A percentile compares a stretch with the other conserved stretches of the same genome.
These are phyloP conservation scores for Tetranychus truncatus DNA, from an alignment of 2,888 invertebrate species.

Conservation along the genomic window DNA sequence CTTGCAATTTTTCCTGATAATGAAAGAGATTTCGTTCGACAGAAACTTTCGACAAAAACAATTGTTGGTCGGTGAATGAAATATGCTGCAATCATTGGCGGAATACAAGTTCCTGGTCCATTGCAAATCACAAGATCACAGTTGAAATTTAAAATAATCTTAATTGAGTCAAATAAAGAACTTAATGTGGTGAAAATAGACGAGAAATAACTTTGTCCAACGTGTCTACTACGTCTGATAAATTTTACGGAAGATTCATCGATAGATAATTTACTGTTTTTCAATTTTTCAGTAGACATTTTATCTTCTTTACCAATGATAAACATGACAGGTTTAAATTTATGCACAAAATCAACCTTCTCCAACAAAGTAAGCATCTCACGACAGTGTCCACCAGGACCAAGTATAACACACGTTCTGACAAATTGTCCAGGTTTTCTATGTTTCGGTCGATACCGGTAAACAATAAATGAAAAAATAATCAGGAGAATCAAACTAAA, in stretches of 20 bases:
- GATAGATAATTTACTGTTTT: slow-evolving; percentile 28
- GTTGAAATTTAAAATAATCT: slow-evolving; percentile 46
- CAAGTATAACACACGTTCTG: slow-evolving; percentile 46
- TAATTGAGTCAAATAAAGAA: slow-evolving; percentile 49
- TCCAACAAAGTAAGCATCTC: slow-evolving; percentile 64
- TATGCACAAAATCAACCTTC: slow-evolving; percentile 30
- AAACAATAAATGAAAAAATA: not conserved
- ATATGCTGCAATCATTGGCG: slow-evolving; percentile 54
- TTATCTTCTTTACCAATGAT: slow-evolving; percentile 56
- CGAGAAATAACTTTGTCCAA: slow-evolving; percentile 63
- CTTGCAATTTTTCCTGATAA: slow-evolving; percentile 69
- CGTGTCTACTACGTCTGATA: slow-evolving; percentile 47
- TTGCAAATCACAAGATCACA: slow-evolving; percentile 73
- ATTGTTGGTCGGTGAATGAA: slow-evolving; percentile 38
- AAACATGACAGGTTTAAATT: slow-evolving; percentile 55
- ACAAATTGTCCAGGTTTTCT: not conserved
- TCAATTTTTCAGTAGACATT: slow-evolving; percentile 52
- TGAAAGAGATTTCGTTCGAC: slow-evolving; percentile 71
- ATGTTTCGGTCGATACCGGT: not conserved
- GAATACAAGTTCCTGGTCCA: slow-evolving; percentile 92
- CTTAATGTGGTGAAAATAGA: slow-evolving; percentile 57
- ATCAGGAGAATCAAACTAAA: not conserved
- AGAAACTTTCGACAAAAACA: slow-evolving; percentile 84
- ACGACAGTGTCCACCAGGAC: slow-evolving; percentile 81
- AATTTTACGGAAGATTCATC: not conserved